These are phyloP conservation scores for Heliconius cydno DNA, from an alignment of 2,888 invertebrate genomes.

Conservation along the genomic window DNA sequence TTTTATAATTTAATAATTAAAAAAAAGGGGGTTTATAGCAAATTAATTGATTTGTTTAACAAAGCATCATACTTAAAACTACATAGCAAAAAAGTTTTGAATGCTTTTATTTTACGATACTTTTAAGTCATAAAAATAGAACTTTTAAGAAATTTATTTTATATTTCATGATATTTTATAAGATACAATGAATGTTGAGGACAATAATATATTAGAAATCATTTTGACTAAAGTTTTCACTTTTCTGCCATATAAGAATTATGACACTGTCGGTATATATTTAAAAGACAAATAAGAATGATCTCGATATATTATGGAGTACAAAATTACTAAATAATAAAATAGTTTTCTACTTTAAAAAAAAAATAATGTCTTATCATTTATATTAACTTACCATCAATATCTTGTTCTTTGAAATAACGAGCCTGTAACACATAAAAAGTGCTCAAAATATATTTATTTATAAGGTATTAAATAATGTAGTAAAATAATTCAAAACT, in stretches of 20 bases:
- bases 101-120: no score
- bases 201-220: background rate
- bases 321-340: background rate
- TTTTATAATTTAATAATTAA: background rate
- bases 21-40: background rate
- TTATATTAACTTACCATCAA: conserved; percentile 89
- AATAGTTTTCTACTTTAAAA: background rate
- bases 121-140: no score
- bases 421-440: conserved; percentile 87
- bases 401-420: conserved; percentile 96
- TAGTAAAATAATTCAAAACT: background rate
- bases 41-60: no score
- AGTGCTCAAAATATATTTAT: background rate
- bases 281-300: background rate
- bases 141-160: background rate
- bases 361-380: background rate
- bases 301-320: no score
- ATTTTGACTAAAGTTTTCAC: background rate
- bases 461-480: background rate
- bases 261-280: background rate
- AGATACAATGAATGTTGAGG: background rate
- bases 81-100: no score
- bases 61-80: no score
- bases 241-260: background rate
- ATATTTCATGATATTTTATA: background rate